Conservation (phyloP, 2,888 invertebrate species). For the Phaedon cochleariae region DNA sequence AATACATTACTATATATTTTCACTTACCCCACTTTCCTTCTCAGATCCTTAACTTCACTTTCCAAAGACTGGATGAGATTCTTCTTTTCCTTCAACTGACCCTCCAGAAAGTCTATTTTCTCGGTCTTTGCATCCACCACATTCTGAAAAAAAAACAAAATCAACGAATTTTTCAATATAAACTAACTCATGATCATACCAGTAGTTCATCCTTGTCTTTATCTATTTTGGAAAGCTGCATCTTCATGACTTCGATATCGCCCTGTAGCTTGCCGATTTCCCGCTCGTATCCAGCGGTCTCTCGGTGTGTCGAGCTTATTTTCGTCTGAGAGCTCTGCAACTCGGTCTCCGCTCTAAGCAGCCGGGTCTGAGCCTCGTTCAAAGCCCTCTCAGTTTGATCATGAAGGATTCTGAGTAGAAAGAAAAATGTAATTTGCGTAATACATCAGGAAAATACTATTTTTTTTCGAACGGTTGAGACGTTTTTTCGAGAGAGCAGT, state of each 20-base stretch:
- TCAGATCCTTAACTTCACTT: constrained; percentile 66
- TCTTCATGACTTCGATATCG: constrained; percentile 71
- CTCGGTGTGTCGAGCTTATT: constrained; percentile 40
- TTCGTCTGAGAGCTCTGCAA: constrained; percentile 68
- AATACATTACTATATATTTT: constrained; percentile 5
- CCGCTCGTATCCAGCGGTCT: constrained; percentile 62
- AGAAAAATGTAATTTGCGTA: no score
- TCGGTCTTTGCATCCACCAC: constrained; percentile 79
- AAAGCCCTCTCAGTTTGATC: constrained; percentile 80
- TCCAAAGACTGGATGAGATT: constrained; percentile 67
- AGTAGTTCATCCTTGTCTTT: constrained; percentile 75
- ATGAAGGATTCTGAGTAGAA: constrained; percentile 70
- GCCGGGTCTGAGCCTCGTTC: constrained; percentile 73
- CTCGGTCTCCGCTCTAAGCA: constrained; percentile 71
- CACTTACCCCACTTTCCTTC: constrained; percentile 66
- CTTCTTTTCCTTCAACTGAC: constrained; percentile 70
- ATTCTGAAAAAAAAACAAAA: constrained; percentile 61
- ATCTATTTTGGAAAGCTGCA: constrained; percentile 72
- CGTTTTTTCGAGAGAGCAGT: no score
- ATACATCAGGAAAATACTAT: no score
- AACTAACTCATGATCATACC: no score
- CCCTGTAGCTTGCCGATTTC: constrained; percentile 70
- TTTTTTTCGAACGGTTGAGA: no score
- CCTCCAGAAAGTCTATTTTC: constrained; percentile 70
- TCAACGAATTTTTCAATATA: no score